Conservation (phyloP, 2,888 invertebrate genomes). For the Ectemnius lituratus region DNA sequence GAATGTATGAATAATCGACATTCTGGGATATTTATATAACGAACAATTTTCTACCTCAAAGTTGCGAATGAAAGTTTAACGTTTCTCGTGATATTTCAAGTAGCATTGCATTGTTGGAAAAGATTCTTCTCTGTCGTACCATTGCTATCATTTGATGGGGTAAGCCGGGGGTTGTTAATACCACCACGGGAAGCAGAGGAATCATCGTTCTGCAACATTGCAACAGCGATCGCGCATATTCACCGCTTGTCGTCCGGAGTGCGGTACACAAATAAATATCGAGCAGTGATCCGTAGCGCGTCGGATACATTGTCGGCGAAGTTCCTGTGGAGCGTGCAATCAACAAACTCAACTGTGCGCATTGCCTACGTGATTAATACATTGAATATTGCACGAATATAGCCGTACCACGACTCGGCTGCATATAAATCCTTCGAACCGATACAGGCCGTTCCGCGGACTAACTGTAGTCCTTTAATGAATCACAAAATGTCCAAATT, state of each 20-base stretch:
- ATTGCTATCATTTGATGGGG: no score
- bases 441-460: not conserved
- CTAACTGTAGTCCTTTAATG: constrained; percentile 1
- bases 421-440: not conserved
- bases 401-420: not conserved
- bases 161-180: no score
- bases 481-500: not conserved
- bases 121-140: no score
- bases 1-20: no score
- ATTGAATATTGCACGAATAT: constrained; percentile 29
- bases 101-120: no score
- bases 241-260: not conserved
- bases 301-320: constrained; percentile 31
- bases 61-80: no score
- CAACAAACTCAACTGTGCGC: constrained; percentile 58
- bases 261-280: constrained; percentile 5
- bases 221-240: constrained; percentile 1
- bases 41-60: no score
- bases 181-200: not conserved
- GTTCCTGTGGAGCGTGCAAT: constrained; percentile 57
- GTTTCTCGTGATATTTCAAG: no score
- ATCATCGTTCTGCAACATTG: constrained; percentile 6
- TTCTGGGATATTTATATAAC: no score
- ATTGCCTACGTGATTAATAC: constrained; percentile 61
- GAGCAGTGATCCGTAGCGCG: not conserved